Conservation (phyloP, 1,140 invertebrate species). For the Pentalonia nigronervosa region DNA sequence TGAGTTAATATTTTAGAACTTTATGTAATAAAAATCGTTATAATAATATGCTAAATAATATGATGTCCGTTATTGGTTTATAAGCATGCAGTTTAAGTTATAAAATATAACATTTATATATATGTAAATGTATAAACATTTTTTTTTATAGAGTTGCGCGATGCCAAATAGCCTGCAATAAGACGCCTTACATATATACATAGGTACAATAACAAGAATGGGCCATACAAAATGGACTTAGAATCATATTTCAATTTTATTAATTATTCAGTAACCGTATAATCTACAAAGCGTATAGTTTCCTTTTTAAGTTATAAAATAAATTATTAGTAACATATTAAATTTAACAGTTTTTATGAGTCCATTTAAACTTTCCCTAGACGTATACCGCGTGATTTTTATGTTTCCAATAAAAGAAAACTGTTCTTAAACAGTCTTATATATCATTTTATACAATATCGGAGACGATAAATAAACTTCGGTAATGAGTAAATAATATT, state of each 20-base stretch:
- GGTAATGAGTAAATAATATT: neutral
- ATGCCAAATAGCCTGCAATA: neutral
- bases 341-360: neutral
- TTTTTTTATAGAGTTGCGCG: too few species aligned
- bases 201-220: neutral
- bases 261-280: neutral
- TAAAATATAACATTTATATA: neutral
- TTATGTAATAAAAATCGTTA: neutral
- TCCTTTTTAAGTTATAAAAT: neutral
- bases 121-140: neutral
- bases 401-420: neutral
- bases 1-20: neutral
- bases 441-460: neutral
- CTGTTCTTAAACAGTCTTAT: neutral
- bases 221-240: neutral
- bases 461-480: neutral
- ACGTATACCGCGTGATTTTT: neutral
- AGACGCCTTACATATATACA: neutral
- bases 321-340: slow-evolving; percentile 20
- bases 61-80: neutral
- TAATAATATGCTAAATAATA: neutral
- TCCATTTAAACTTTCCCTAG: neutral
- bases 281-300: neutral
- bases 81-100: neutral
- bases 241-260: slow-evolving; percentile 9